Conservation (phyloP, 23 tunicate species). For the Styela plicata region DNA sequence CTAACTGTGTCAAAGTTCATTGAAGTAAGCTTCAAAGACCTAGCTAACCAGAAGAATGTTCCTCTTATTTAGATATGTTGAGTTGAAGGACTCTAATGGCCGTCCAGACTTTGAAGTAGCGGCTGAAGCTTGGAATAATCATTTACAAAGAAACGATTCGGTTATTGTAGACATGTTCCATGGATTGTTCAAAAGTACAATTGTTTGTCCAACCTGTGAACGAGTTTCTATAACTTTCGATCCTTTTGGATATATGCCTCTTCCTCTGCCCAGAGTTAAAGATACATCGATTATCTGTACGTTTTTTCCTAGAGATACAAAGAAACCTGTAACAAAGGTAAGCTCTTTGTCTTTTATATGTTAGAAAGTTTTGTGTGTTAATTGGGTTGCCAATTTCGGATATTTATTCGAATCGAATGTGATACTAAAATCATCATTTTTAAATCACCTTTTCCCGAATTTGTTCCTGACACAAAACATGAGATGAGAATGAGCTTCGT, state of each 20-base stretch:
- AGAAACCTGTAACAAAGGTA: constrained; percentile 48
- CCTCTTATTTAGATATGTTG: constrained; percentile 53
- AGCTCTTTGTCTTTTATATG: too few species aligned
- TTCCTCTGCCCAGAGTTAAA: constrained; percentile 68
- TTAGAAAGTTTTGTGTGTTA: too few species aligned
- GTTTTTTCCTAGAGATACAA: constrained; percentile 53
- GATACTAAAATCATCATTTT: too few species aligned
- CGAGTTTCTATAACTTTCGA: constrained; percentile 94
- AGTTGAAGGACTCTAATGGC: constrained; percentile 67
- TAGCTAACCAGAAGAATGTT: background rate
- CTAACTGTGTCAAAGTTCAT: too few species aligned
- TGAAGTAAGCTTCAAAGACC: background rate
- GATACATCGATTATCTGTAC: constrained; percentile 40
- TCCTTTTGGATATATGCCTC: constrained; percentile 78
- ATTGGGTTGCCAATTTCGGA: too few species aligned
- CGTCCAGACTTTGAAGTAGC: constrained; percentile 68
- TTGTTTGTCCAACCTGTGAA: constrained; percentile 87
- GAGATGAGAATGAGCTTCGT: too few species aligned
- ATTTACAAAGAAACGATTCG: constrained; percentile 64
- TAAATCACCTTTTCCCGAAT: too few species aligned
- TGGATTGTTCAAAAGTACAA: constrained; percentile 78
- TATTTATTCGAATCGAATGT: too few species aligned
- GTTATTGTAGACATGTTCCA: constrained; percentile 79
- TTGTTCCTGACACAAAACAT: too few species aligned
- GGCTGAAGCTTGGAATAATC: constrained; percentile 77